Conservation (phyloP, 1,140 invertebrate genomes). For the Eumaeus atala region DNA sequence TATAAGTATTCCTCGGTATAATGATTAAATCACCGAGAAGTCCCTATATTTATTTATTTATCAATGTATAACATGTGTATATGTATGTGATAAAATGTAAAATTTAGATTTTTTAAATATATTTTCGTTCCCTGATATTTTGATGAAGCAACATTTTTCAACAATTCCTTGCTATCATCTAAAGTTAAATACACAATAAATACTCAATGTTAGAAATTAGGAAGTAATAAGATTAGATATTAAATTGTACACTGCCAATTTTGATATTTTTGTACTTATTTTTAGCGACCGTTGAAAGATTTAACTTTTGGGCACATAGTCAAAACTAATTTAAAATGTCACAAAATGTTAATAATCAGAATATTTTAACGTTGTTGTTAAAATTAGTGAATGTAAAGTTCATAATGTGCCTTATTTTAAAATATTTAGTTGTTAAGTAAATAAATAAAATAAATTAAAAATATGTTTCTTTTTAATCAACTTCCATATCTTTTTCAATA, state of each 20-base stretch:
- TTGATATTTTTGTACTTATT: not conserved
- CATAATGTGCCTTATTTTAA: slow-evolving; percentile 11
- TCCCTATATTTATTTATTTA: slow-evolving; percentile 3
- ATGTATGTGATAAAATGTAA: slow-evolving; percentile 9
- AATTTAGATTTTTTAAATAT: not conserved
- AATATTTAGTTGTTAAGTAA: slow-evolving; percentile 9
- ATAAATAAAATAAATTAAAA: slow-evolving; percentile 7
- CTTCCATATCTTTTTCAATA: too few species aligned
- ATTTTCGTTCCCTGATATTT: too few species aligned
- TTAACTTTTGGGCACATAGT: not conserved
- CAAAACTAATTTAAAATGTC: not conserved
- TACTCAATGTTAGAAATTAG: too few species aligned
- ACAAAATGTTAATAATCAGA: not conserved
- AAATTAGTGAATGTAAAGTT: slow-evolving; percentile 2
- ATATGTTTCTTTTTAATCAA: not conserved
- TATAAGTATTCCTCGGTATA: not conserved
- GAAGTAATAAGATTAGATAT: not conserved
- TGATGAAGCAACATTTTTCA: too few species aligned
- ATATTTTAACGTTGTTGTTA: not conserved
- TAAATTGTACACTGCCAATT: slow-evolving; percentile 7
- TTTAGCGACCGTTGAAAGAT: not conserved
- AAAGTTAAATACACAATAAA: too few species aligned
- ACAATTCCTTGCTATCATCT: too few species aligned
- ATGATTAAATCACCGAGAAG: not conserved
- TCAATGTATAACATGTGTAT: not conserved